Base-by-base conservation (phyloP, 2,113 vertebrate species). In the Riparia riparia region DNA sequence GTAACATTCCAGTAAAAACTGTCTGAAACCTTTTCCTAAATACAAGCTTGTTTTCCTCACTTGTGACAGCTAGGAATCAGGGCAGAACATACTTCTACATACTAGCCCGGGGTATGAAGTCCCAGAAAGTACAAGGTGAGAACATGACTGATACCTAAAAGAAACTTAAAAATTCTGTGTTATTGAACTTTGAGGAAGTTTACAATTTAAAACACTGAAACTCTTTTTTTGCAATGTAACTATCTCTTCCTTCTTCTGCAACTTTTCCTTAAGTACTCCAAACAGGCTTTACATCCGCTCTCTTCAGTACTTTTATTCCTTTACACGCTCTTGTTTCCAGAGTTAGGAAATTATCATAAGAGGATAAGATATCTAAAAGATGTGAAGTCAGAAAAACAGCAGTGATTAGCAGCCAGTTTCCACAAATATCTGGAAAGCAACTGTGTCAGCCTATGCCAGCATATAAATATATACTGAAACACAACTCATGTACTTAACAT, bases 361-460 rank as follows among this genome's bases (percentile, higher is more conserved):
- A 51, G 7, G 20, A 41, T 56, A 53, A 73, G 39, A 17, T 95
- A 85, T n/a, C 22, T 82, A 90, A 89, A 65, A 51, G 6, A 85
- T 50, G 54, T 37, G 25, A 78, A 85, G 8, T 28, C 77, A 76
- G 51, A 84, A 44, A 72, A 80, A 72, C 11, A 64, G 69, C 47
- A 79, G 37, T 69, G 25, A 77, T 69, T 42, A 70, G 26, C 31
- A 82, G 72, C 3, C 9, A 51, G 6, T 93, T 96, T 91, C 41
- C 9, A 89, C 32, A 94, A 94, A 53, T 91, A 39, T 61, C 17
- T 91, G 61, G 39, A 90, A 96, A 93, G 6, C 42, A 85, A 68
- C 37, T 49, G 4, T 58, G 31, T 68, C 61, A 60, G 11, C 14
- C 34, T 58, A 86, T 58, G 26, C 14, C 56, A 78, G 24, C 16